These are phyloP conservation scores for Tragelaphus scriptus DNA, from an alignment of 2,113 vertebrate species.

Conservation along the genomic window DNA sequence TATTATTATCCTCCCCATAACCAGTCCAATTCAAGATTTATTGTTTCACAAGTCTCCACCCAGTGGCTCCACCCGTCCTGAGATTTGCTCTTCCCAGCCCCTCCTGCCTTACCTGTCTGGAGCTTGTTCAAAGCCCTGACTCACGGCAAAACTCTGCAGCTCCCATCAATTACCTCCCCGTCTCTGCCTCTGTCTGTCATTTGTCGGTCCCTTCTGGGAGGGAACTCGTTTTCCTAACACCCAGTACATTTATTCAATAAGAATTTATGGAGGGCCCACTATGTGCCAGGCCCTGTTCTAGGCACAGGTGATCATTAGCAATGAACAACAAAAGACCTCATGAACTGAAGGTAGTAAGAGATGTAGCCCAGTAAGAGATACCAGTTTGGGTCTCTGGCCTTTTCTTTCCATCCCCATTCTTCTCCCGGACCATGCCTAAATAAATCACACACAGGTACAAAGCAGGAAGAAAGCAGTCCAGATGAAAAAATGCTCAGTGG, in stretches of 20 bases:
- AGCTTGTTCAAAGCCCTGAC: constrained; percentile 41
- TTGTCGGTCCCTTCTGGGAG: not conserved
- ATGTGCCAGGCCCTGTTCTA: not conserved
- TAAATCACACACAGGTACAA: not conserved
- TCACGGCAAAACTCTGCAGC: constrained; percentile 49
- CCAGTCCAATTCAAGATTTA: not conserved
- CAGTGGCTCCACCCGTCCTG: not conserved
- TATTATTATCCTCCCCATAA: not conserved
- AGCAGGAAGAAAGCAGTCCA: not conserved
- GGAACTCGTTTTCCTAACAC: not conserved
- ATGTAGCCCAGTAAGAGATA: not conserved
- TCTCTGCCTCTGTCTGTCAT: constrained; percentile 20
- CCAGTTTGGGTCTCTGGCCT: not conserved
- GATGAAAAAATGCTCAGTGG: not conserved
- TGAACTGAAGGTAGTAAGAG: not conserved
- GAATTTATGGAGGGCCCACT: not conserved
- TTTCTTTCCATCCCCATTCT: not conserved
- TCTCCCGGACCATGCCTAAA: not conserved
- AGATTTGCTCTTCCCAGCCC: constrained; percentile 4
- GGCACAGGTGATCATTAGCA: not conserved
- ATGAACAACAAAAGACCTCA: not conserved
- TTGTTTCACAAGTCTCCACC: constrained; percentile 26
- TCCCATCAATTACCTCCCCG: constrained; percentile 46
- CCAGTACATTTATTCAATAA: not conserved
- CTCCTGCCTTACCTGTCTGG: constrained; percentile 47